A percentile compares a stretch with the other conserved stretches of the same genome.
These are phyloP conservation scores for Cydia amplana DNA, from an alignment of 1,140 invertebrate genomes.

Conservation along the genomic window DNA sequence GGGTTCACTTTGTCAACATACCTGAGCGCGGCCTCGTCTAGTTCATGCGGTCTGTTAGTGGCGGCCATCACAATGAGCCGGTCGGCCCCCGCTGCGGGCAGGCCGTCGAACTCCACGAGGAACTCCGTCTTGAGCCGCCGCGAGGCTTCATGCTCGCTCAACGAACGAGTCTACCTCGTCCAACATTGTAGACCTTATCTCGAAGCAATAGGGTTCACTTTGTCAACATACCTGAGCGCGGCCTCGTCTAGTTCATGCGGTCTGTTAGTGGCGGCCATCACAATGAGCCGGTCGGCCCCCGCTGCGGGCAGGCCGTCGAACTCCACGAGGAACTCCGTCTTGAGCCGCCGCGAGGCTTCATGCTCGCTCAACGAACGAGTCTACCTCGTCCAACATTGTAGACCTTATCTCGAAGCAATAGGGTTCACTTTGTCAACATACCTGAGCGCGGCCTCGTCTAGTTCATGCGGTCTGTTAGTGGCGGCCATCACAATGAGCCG, in stretches of 20 bases:
- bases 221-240: slow-evolving; percentile 65
- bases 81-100: slow-evolving; percentile 90
- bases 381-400: slow-evolving; percentile 92
- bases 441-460: slow-evolving; percentile 93
- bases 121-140: slow-evolving; percentile 99
- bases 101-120: slow-evolving; percentile 96
- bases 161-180: slow-evolving; percentile 97
- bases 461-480: slow-evolving; percentile 96
- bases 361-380: slow-evolving; percentile 96
- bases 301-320: slow-evolving; percentile 93
- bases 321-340: slow-evolving; percentile 99
- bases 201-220: not conserved
- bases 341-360: slow-evolving; percentile 96
- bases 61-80: no score
- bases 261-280: no score
- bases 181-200: slow-evolving; percentile 65
- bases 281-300: slow-evolving; percentile 86
- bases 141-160: slow-evolving; percentile 97
- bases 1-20: no score
- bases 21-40: no score
- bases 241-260: no score
- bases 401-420: no score
- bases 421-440: slow-evolving; percentile 12
- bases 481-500: slow-evolving; percentile 97
- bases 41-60: slow-evolving; percentile 79